phyloP scores from a whole-genome alignment of 2,113 vertebrate genomes.

The chimpanzee (Pan troglodytes) region NHGRI_mPanTro3-v2.1_pri NC_072416.2:67321001-67321500 shows the following conservation, averaged over 20 bases:
- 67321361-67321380: not conserved
- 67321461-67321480: not conserved
- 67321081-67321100: not conserved
- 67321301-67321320: not conserved
- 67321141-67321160: not conserved
- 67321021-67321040: not conserved
- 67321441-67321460: not conserved
- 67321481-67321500: not conserved
- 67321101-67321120: not conserved
- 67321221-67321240: not conserved
- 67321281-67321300: too few relatives aligned
- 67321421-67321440: not conserved
- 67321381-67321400: not conserved
- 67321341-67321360: not conserved
- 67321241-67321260: too few relatives aligned
- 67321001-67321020: not conserved
- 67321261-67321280: too few relatives aligned
- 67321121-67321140: constrained; percentile 22
- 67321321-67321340: not conserved
- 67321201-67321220: not conserved
- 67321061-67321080: not conserved
- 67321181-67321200: constrained; percentile 28
- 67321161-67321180: not conserved
- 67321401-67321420: not conserved
- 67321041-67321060: not conserved